phyloP scores from a whole-genome alignment of 2,797 vertebrate genomes.

The Etheostoma perlongum region DNA sequence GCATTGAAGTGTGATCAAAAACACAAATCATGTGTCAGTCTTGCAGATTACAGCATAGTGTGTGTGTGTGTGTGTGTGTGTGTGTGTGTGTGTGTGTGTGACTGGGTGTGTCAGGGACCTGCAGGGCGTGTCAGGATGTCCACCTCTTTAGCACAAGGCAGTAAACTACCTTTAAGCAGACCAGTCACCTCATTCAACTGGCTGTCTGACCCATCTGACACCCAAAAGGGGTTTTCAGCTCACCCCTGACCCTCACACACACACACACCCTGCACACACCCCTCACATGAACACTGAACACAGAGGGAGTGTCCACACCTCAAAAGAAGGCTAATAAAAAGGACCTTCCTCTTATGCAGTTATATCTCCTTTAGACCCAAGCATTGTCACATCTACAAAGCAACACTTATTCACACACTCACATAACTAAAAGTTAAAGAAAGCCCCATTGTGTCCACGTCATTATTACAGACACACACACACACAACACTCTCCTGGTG shows the following conservation, averaged over 20 bases:
- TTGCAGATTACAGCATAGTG: constrained; percentile 25
- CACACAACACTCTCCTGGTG: background rate
- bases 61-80: constrained; percentile 32
- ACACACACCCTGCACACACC: constrained; percentile 26
- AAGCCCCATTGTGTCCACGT: constrained; percentile 64
- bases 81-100: constrained; percentile 53
- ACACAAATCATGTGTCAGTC: constrained; percentile 60
- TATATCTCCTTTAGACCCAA: constrained; percentile 64
- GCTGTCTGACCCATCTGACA: constrained; percentile 68
- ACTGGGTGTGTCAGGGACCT: constrained; percentile 62
- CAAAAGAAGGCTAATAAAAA: constrained; percentile 51
- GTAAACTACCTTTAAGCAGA: constrained; percentile 71
- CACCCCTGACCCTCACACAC: constrained; percentile 64
- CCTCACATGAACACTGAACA: constrained; percentile 25
- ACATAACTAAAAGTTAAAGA: constrained; percentile 62
- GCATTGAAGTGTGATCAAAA: constrained; percentile 33
- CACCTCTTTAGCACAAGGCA: constrained; percentile 53
- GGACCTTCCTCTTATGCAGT: constrained; percentile 51
- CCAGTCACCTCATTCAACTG: constrained; percentile 60
- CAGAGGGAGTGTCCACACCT: constrained; percentile 55
- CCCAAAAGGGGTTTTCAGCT: constrained; percentile 61
- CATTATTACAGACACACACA: constrained; percentile 17
- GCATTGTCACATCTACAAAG: constrained; percentile 42
- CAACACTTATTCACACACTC: constrained; percentile 43
- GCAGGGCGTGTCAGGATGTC: constrained; percentile 58